Conservation (phyloP, 2,113 vertebrate species). For the Maccullochella peelii region DNA sequence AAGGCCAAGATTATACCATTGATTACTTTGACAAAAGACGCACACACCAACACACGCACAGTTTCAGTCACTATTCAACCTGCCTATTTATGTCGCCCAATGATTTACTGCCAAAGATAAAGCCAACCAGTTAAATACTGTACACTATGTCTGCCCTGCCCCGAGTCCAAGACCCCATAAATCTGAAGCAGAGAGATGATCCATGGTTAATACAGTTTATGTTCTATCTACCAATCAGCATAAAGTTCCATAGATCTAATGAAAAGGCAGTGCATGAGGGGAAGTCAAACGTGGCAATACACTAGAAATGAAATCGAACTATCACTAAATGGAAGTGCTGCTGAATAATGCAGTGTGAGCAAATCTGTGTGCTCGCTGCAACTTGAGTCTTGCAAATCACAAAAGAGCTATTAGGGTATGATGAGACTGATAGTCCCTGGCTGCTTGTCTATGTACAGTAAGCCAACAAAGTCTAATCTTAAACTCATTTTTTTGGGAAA, state of each 20-base stretch:
- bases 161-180: slow-evolving; percentile 8
- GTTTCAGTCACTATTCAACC: slow-evolving; percentile 8
- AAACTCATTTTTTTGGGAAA: background rate
- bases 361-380: background rate
- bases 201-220: slow-evolving; percentile 12
- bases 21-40: slow-evolving; percentile 25
- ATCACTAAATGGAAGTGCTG: slow-evolving; percentile 19
- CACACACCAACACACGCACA: background rate
- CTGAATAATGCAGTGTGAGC: background rate
- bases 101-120: slow-evolving; percentile 32
- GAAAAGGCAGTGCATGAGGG: background rate
- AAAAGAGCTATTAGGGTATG: background rate
- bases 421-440: background rate
- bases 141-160: background rate
- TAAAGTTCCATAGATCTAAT: background rate
- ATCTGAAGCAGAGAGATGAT: slow-evolving; percentile 28
- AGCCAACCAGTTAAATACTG: slow-evolving; percentile 3
- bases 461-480: background rate
- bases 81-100: background rate
- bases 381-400: background rate
- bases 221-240: slow-evolving; percentile 31
- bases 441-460: background rate
- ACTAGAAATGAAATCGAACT: slow-evolving; percentile 14
- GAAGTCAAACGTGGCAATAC: background rate
- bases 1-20: slow-evolving; percentile 13